Base-by-base conservation (phyloP, 2,797 vertebrate genomes). In the Pipistrellus pygmaeus region DNA sequence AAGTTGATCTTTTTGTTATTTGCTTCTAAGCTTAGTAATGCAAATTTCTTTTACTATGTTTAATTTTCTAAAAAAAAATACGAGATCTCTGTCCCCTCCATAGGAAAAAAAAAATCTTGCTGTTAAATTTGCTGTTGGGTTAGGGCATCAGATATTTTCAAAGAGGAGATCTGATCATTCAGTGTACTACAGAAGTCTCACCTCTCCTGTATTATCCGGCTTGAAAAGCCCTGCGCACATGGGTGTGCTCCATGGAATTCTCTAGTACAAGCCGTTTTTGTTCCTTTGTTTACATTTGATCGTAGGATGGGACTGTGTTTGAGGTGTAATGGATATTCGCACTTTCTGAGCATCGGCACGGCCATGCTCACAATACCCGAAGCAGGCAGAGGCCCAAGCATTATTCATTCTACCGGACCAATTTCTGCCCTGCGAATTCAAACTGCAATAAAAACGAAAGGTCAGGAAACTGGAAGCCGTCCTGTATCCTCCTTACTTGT, bases 231-330 rank as follows among this genome's bases (percentile, higher is more conserved):
- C 76, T 89, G 62, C 44, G 27, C 57, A 38, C 30, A 23, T 46
- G 77, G 76, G 57, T 82, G 27, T 68, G 81, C n/a, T 15, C 30
- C 12, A 18, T 85, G 64, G 84, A 91, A 87, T 85, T 55, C 68
- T 90, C 82, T 78, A 64, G 83, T 6, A 89, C 35, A 62, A 68
- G 48, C 44, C 0, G 1, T 44, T 85, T 71, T 81, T 69, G 32
- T 84, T 73, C 57, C 51, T 95, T 72, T 93, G 86, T 91, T 95
- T 96, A 5, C 75, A 38, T 76, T 69, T 90, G 77, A 48, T 82
- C 80, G 55, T 8, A 66, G 69, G 72, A 87, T 57, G 44, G 30
- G 71, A 46, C 35, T 66, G 27, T 85, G 30, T 91, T 69, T 91
- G 84, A 62, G 69, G 89, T 35, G 51, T 71, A 62, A 81, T 71